phyloP scores from a whole-genome alignment of 2,113 vertebrate genomes.

The Urocolius indicus region DNA sequence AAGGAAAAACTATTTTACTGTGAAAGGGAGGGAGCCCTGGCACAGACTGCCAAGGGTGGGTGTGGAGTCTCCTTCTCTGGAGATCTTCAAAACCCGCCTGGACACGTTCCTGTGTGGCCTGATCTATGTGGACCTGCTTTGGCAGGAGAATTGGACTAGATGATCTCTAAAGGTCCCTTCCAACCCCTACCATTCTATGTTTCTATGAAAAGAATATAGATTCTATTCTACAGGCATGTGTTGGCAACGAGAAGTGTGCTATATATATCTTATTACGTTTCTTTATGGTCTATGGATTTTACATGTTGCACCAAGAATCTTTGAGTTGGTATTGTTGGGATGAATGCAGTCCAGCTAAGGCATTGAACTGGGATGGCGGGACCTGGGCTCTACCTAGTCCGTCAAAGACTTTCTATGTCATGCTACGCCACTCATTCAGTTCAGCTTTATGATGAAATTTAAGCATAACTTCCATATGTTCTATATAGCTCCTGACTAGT shows the following conservation, averaged over 20 bases:
- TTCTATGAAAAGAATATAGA: neutral
- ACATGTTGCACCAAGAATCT: neutral
- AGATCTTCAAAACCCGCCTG: too few relatives aligned
- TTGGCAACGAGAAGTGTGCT: neutral
- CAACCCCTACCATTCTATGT: too few relatives aligned
- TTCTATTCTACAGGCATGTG: neutral
- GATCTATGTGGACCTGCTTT: too few relatives aligned
- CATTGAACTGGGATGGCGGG: neutral
- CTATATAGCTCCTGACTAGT: neutral
- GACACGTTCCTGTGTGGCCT: too few relatives aligned
- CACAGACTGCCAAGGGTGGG: too few relatives aligned
- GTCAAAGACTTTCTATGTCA: neutral
- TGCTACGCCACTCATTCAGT: accelerated
- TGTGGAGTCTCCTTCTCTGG: too few relatives aligned
- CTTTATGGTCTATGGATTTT: neutral
- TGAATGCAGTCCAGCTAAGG: neutral
- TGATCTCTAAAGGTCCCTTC: too few relatives aligned
- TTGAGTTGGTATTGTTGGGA: neutral
- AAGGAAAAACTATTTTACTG: too few relatives aligned
- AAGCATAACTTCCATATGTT: neutral
- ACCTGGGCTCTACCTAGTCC: neutral
- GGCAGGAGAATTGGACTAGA: too few relatives aligned
- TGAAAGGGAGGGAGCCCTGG: too few relatives aligned
- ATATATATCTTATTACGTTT: neutral
- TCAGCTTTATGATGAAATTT: neutral